These are phyloP conservation scores for Phengaris arion DNA, from an alignment of 2,888 invertebrate species.

Conservation along the genomic window DNA sequence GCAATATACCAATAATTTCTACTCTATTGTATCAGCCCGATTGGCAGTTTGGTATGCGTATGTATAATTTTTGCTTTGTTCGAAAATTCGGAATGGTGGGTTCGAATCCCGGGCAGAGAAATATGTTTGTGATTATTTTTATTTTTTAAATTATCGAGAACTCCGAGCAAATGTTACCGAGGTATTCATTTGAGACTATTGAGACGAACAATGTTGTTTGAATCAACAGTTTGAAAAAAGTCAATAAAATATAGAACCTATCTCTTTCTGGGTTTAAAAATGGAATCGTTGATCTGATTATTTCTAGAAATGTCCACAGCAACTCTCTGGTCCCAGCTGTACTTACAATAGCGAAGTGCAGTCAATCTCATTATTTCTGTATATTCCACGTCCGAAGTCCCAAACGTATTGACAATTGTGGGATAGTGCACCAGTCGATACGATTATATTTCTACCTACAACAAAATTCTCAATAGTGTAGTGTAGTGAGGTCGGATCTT, in stretches of 20 bases:
- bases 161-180: no score
- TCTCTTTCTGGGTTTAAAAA: not conserved
- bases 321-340: not conserved
- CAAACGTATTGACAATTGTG: not conserved
- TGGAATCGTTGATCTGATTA: conserved; percentile 1
- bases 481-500: not conserved
- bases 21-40: no score
- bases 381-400: not conserved
- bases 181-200: no score
- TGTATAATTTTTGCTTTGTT: no score
- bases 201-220: not conserved
- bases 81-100: no score
- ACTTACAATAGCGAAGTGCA: not conserved
- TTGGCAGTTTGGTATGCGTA: no score
- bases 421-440: not conserved
- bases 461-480: not conserved
- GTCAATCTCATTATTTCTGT: not conserved
- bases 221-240: not conserved
- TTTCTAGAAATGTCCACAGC: not conserved
- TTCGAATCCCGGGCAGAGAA: no score
- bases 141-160: no score
- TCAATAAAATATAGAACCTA: not conserved
- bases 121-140: no score
- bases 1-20: no score
- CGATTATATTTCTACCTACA: not conserved